These are phyloP conservation scores for Dipodomys stephensi DNA, from an alignment of 2,113 vertebrate species.

Conservation along the genomic window DNA sequence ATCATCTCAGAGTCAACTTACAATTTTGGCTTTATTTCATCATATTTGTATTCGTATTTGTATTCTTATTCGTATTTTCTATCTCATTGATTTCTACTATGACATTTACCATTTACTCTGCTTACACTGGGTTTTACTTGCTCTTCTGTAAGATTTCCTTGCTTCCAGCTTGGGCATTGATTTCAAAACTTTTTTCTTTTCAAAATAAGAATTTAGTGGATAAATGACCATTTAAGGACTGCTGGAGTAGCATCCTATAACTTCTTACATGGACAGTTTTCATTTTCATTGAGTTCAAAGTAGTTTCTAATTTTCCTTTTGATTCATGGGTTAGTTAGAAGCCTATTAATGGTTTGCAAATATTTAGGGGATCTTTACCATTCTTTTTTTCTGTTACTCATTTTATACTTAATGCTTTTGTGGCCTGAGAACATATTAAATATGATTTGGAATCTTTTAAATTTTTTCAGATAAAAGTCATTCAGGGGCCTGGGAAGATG, in stretches of 20 bases:
- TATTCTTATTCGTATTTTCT: neutral
- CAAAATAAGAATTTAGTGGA: neutral
- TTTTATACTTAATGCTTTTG: slow-evolving; percentile 27
- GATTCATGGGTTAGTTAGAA: neutral
- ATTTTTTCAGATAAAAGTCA: neutral
- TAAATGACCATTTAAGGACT: neutral
- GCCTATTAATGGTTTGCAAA: neutral
- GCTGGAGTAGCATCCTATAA: neutral
- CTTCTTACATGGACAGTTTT: neutral
- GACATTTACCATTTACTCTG: slow-evolving; percentile 1
- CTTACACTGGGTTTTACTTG: neutral
- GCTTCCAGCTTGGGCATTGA: neutral
- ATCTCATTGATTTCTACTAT: neutral
- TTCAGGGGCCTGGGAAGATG: no score
- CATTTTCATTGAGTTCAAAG: slow-evolving; percentile 13
- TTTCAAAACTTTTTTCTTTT: slow-evolving; percentile 4
- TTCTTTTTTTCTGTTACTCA: neutral
- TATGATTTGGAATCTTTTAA: slow-evolving; percentile 19
- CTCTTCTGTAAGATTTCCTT: neutral
- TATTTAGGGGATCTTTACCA: neutral
- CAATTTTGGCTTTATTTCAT: neutral
- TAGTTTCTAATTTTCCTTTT: neutral
- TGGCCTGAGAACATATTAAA: neutral
- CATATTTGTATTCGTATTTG: neutral
- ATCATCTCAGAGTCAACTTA: neutral